Evolutionary conservation across 2,797 vertebrate genomes (phyloP).

Genomic region (Scarus forsteni): DNA sequence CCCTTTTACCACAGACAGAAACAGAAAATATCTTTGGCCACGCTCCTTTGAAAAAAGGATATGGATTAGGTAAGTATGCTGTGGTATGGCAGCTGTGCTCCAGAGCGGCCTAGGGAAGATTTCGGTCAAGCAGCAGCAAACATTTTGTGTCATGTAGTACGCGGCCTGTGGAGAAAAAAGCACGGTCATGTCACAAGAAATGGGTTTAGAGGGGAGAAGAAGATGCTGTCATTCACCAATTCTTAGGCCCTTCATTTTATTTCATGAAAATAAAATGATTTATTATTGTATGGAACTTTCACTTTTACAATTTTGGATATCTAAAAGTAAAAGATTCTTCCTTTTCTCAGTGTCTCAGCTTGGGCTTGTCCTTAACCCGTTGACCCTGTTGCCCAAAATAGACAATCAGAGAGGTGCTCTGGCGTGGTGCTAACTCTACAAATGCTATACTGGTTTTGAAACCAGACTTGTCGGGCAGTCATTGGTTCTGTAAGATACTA

Average conservation of each 20-base stretch:
- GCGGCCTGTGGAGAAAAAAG: constrained; percentile 34
- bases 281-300: constrained; percentile 31
- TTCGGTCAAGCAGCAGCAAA: constrained; percentile 70
- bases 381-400: too few species aligned
- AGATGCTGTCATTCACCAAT: constrained; percentile 8
- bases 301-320: constrained; percentile 13
- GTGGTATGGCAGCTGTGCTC: constrained; percentile 33
- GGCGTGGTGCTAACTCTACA: too few species aligned
- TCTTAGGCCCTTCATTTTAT: background rate
- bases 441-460: too few species aligned
- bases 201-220: constrained; percentile 11
- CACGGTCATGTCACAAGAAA: constrained; percentile 28
- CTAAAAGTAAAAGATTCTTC: constrained; percentile 8
- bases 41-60: constrained; percentile 4
- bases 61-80: constrained; percentile 32
- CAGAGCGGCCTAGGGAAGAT: constrained; percentile 56
- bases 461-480: background rate
- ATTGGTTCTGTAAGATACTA: background rate
- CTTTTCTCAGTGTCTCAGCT: too few species aligned
- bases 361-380: too few species aligned
- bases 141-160: constrained; percentile 38
- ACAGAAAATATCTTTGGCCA: constrained; percentile 9
- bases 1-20: constrained; percentile 36
- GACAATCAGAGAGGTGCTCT: too few species aligned
- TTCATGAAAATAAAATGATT: background rate